Evolutionary conservation across 1,140 invertebrate genomes (phyloP).

Genomic region (Hydropsyche tenuis): DNA sequence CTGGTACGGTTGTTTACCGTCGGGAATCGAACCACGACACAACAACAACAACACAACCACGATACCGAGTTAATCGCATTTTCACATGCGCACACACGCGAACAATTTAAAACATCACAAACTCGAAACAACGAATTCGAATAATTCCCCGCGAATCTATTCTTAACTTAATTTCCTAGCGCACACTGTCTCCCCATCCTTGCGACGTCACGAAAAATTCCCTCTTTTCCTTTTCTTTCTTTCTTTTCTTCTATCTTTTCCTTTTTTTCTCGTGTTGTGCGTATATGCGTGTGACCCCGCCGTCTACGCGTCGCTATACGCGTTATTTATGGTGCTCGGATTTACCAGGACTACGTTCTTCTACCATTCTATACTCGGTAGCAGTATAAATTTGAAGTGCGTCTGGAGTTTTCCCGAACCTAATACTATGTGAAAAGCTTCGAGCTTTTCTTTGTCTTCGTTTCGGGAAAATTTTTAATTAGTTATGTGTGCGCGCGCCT

Average conservation of each 20-base stretch:
- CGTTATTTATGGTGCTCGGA: constrained; percentile 16
- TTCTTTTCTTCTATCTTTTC: background rate
- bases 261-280: background rate
- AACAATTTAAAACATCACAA: too few species aligned
- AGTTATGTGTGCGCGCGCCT: too few species aligned
- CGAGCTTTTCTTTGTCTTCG: too few species aligned
- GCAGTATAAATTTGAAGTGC: too few species aligned
- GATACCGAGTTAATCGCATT: background rate
- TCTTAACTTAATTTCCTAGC: constrained; percentile 47
- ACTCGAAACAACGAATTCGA: too few species aligned
- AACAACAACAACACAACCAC: background rate
- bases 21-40: constrained; percentile 1
- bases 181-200: constrained; percentile 1
- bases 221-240: background rate
- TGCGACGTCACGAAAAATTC: constrained; percentile 30
- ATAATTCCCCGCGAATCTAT: constrained; percentile 48
- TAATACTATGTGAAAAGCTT: too few species aligned
- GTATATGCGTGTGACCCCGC: constrained; percentile 5
- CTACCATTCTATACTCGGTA: background rate
- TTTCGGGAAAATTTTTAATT: too few species aligned
- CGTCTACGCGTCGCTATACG: background rate
- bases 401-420: background rate
- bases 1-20: constrained; percentile 36
- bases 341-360: constrained; percentile 8
- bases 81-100: background rate